Conservation (phyloP, 2,888 invertebrate genomes). For the Trichacis sp. region DNA sequence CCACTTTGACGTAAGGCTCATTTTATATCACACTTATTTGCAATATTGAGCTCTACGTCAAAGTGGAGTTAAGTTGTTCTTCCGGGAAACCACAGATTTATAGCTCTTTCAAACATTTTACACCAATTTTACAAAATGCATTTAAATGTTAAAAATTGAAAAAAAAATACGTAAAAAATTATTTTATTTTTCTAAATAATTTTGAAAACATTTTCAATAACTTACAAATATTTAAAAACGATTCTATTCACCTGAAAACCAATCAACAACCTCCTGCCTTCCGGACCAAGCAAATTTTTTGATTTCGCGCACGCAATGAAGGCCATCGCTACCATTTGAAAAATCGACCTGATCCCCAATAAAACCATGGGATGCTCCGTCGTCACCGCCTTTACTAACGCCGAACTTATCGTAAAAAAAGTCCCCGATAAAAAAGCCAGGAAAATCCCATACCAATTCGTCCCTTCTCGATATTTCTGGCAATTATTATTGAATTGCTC, state of each 20-base stretch:
- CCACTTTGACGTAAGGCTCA: no score
- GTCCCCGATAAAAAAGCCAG: conserved; percentile 69
- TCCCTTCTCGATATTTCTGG: conserved; percentile 58
- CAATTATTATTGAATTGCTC: conserved; percentile 63
- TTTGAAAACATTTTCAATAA: neutral
- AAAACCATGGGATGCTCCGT: conserved; percentile 69
- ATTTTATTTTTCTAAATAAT: neutral
- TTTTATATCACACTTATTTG: no score
- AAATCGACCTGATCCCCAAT: conserved; percentile 63
- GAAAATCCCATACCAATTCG: conserved; percentile 66
- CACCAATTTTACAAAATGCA: neutral
- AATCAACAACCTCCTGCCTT: conserved; percentile 63
- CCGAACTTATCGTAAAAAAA: conserved; percentile 70
- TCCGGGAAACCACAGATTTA: no score
- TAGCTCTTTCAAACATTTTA: no score
- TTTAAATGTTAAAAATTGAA: neutral
- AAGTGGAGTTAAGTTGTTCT: no score
- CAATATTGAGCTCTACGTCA: no score
- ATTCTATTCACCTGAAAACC: conserved; percentile 66
- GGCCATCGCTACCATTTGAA: conserved; percentile 66
- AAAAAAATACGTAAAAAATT: no score
- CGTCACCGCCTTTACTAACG: conserved; percentile 67
- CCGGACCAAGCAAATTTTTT: conserved; percentile 64
- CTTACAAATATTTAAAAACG: neutral
- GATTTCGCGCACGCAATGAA: conserved; percentile 58